Evolutionary conservation across 37 sponge, comb jelly and placozoan genomes (phyloP).

Genomic region (Petrosia ficiformis): DNA sequence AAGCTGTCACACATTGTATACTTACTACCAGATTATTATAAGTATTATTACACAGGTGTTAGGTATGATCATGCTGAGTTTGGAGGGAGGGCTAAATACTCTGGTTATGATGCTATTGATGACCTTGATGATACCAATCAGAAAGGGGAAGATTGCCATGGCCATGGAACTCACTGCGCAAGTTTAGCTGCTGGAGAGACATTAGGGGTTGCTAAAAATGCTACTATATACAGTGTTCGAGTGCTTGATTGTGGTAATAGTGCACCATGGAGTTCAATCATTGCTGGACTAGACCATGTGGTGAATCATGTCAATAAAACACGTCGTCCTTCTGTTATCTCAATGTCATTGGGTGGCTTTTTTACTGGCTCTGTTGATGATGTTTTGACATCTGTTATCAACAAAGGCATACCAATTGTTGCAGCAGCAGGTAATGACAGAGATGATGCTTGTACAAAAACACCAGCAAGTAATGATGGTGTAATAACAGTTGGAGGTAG

Average conservation of each 20-base stretch:
- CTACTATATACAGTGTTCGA: conserved; percentile 46
- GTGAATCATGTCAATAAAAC: not conserved
- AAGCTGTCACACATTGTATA: too few species aligned
- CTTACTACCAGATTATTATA: too few species aligned
- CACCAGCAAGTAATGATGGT: conserved; percentile 44
- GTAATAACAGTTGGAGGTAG: conserved; percentile 69
- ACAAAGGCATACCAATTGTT: conserved; percentile 37
- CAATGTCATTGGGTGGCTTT: conserved; percentile 46
- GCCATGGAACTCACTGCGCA: conserved; percentile 76
- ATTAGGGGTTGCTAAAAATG: conserved; percentile 47
- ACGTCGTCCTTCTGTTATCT: conserved; percentile 44
- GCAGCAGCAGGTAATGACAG: conserved; percentile 65
- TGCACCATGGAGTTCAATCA: conserved; percentile 36
- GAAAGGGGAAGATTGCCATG: conserved; percentile 58
- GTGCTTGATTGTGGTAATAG: conserved; percentile 51
- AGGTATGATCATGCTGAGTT: conserved; percentile 43
- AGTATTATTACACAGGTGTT: conserved; percentile 18
- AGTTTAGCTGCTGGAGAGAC: conserved; percentile 61
- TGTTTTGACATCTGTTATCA: conserved; percentile 26
- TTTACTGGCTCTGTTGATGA: conserved; percentile 22
- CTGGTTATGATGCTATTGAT: conserved; percentile 52
- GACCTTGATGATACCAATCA: not conserved
- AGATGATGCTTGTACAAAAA: conserved; percentile 42
- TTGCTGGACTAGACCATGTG: conserved; percentile 52
- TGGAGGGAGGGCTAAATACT: conserved; percentile 1